Evolutionary conservation across 2,888 invertebrate species (phyloP), one percentile per base, ranked within the genome.

Genomic region (Encarsia formosa): DNA sequence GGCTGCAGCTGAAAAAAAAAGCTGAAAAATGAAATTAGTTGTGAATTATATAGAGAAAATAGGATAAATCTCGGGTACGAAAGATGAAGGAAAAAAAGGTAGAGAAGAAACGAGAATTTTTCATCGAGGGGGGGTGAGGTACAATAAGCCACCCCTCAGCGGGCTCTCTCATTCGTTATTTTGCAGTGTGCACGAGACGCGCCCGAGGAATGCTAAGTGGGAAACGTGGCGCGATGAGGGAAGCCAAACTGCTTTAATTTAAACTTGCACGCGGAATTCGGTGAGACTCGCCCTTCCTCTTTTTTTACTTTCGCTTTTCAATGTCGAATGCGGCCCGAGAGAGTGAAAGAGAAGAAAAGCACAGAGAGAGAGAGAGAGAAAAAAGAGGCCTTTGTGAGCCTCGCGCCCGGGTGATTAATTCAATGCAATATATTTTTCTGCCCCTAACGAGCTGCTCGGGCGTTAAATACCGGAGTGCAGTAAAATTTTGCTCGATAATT

Each of bases 221-320:
- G 34, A 24, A 52, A 49, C n/a, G 57, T 52, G 48, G 52, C 52
- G 42, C 44, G 24, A 38, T 19, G 57, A 58, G 49, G 56, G 49
- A 57, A 60, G 59, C 56, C 53, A 59, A n/a, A 60, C 61, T 56
- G 57, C 59, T 57, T 66, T 63, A 63, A 66, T 66, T 65, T 64
- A 64, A 66, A 66, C 59, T 66, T 63, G 64, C 64, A 61, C 56
- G 47, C 56, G 43, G 61, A 63, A 65, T 62, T 65, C 59, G 39
- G 44, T 45, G 37, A 9, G 16, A 2, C 40, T 3, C 15, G 5
- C 20, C 5, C n/a, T 5, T 24, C 24, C 16, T 20, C 18, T 37
- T 35, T 37, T 38, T 43, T 9, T 42, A 45, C 49, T 49, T 55
- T 55, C 49, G 45, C 55, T 55, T 54, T 52, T 45, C 45, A 49